These are phyloP conservation scores for Python bivittatus DNA, from an alignment of 2,113 vertebrate species.

Conservation along the genomic window DNA sequence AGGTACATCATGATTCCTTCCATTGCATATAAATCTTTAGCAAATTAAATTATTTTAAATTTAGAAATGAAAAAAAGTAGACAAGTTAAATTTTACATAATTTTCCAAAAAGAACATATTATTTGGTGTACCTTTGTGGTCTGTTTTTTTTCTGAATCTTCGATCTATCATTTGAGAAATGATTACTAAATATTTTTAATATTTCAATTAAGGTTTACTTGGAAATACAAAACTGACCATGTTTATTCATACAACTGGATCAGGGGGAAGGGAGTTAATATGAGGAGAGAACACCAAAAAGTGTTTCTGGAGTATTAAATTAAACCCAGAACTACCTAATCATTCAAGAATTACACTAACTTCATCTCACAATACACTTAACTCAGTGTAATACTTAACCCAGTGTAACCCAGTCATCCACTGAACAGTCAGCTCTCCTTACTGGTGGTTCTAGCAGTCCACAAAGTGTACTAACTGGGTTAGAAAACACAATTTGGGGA, in stretches of 20 bases:
- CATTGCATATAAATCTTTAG: not conserved
- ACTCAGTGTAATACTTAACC: not conserved
- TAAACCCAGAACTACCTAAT: not conserved
- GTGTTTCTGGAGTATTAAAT: not conserved
- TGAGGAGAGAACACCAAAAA: not conserved
- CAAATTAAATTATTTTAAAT: not conserved
- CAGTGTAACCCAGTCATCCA: not conserved
- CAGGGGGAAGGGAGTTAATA: not conserved
- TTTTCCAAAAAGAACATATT: conserved; percentile 20
- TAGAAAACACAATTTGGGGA: too few relatives aligned
- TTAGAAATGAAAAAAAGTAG: not conserved
- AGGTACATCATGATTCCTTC: conserved; percentile 74
- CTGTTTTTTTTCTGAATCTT: not conserved
- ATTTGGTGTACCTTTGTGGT: not conserved
- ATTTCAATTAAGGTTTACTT: not conserved
- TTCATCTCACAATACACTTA: not conserved
- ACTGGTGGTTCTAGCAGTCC: not conserved
- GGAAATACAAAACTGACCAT: not conserved
- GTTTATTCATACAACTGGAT: not conserved
- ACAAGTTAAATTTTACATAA: not conserved
- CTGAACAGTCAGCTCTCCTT: not conserved
- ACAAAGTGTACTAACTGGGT: too few relatives aligned
- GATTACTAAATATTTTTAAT: not conserved
- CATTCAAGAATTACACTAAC: not conserved
- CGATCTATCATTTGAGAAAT: not conserved